phyloP scores from a whole-genome alignment of 2,113 vertebrate genomes.

The Sylvilagus bachmani region DNA sequence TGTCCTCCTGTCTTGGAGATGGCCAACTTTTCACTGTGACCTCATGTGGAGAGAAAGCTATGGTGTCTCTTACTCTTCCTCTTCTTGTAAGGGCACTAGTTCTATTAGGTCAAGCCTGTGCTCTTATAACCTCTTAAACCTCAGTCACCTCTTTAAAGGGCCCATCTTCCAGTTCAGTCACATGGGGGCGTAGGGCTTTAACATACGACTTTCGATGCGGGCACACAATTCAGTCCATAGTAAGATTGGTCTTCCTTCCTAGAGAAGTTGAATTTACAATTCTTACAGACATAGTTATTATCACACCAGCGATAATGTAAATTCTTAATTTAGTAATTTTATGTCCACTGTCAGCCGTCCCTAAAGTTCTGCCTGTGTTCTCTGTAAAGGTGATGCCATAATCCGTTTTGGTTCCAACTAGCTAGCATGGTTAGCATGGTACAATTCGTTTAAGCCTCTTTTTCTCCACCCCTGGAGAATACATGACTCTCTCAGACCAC shows the following conservation, averaged over 20 bases:
- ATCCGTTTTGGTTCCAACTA: neutral
- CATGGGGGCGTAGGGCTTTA: neutral
- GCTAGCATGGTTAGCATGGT: neutral
- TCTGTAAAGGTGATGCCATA: neutral
- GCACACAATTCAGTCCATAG: neutral
- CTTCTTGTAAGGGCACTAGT: neutral
- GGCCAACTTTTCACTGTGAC: neutral
- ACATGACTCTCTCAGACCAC: neutral
- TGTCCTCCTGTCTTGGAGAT: too few species aligned
- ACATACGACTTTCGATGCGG: neutral
- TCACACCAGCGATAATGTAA: neutral
- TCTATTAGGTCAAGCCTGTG: neutral
- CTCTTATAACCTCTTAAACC: neutral
- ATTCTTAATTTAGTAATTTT: constrained; percentile 5
- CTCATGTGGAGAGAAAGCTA: neutral
- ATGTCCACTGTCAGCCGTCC: neutral
- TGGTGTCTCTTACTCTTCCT: neutral
- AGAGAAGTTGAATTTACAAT: neutral
- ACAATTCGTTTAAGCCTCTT: neutral
- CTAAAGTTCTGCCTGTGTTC: neutral
- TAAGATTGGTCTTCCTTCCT: neutral
- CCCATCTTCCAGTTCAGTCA: neutral
- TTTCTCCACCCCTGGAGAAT: neutral
- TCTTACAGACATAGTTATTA: neutral
- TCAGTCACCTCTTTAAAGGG: neutral